These are phyloP conservation scores for Rotaria sp. DNA, from an alignment of 2,888 invertebrate genomes.

Conservation along the genomic window DNA sequence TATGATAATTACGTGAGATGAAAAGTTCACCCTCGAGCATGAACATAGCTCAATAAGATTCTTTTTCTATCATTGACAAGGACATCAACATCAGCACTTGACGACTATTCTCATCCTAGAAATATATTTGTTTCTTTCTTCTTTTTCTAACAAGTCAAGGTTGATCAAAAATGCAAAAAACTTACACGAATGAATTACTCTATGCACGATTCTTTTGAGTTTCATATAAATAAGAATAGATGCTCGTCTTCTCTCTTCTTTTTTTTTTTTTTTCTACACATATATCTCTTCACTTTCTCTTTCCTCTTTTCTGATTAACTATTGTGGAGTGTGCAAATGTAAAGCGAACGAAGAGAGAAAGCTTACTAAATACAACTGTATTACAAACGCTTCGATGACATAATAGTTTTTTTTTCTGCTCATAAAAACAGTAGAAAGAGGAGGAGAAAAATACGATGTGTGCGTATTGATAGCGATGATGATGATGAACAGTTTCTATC, in stretches of 20 bases:
- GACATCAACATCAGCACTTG: background rate
- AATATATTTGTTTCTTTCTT: background rate
- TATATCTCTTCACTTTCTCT: background rate
- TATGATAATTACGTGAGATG: background rate
- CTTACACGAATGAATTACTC: background rate
- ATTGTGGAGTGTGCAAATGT: background rate
- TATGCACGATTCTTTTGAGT: background rate
- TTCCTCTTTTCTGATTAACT: background rate
- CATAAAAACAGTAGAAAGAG: background rate
- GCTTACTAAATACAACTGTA: background rate
- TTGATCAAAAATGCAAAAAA: background rate
- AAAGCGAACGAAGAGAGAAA: background rate
- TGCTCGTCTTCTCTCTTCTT: background rate
- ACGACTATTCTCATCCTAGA: background rate
- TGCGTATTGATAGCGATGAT: background rate
- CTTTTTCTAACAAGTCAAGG: background rate
- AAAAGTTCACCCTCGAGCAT: background rate
- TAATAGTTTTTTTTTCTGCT: background rate
- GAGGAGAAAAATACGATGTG: background rate
- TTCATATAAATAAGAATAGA: background rate
- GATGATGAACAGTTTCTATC: conserved; percentile 3
- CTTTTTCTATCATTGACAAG: background rate
- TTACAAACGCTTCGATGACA: background rate
- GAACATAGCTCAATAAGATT: background rate
- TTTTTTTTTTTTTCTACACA: background rate